Percentiles rank a stretch among this genome's conserved stretches.
Conservation (phyloP, 2,113 vertebrate genomes). For the Istiophorus platypterus region DNA sequence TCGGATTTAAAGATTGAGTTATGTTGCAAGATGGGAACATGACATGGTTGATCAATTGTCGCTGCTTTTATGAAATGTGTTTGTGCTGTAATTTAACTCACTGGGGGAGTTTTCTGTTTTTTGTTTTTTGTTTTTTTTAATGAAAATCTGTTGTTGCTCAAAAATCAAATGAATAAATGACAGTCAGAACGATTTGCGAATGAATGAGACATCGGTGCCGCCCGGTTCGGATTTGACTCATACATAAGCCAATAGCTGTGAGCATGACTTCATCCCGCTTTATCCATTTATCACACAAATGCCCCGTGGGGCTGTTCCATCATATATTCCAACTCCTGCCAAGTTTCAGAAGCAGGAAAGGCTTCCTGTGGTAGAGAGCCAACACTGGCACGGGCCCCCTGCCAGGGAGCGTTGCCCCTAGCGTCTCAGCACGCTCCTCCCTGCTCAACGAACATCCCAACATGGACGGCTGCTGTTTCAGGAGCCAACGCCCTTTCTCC, state of each 20-base stretch:
- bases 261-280: conserved; percentile 67
- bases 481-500: conserved; percentile 49
- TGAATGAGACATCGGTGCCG: conserved; percentile 34
- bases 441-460: conserved; percentile 56
- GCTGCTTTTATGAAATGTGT: conserved; percentile 62
- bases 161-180: conserved; percentile 43
- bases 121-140: conserved; percentile 8
- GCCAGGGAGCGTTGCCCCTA: conserved; percentile 61
- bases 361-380: conserved; percentile 65
- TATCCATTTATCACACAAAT: conserved; percentile 69
- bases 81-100: conserved; percentile 56
- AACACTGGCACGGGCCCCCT: conserved; percentile 59
- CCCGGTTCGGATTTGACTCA: conserved; percentile 49
- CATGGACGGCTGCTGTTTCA: conserved; percentile 58
- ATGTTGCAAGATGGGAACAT: conserved; percentile 15
- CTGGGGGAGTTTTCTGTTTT: conserved; percentile 10
- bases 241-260: conserved; percentile 58
- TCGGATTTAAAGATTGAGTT: conserved; percentile 42
- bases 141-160: conserved; percentile 16
- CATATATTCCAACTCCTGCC: conserved; percentile 66
- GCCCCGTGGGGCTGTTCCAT: conserved; percentile 66
- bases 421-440: conserved; percentile 39
- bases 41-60: conserved; percentile 38
- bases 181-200: conserved; percentile 30
- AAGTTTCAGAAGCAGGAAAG: conserved; percentile 61